Evolutionary conservation across 2,797 vertebrate species (phyloP), one percentile per base, ranked within the genome.

Genomic region (Rousettus madagascariensis): DNA sequence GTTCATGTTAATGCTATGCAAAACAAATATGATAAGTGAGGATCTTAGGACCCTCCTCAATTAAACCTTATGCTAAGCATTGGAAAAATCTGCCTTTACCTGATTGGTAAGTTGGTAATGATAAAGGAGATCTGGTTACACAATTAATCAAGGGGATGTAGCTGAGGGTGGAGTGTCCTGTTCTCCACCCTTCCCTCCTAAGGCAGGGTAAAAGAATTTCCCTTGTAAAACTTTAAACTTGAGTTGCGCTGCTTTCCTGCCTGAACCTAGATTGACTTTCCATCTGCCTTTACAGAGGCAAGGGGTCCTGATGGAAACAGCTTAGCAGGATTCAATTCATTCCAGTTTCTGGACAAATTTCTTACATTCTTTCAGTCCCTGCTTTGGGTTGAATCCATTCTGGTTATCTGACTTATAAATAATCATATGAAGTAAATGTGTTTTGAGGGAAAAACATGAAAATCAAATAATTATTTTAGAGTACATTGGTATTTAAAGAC

Each of bases 121-220:
- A 90, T 88, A 53, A 80, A 84, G 30, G 61, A 85, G 84, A 84
- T 79, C 82, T 95, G 75, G 74, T 89, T 95, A 88, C 53, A 78
- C 93, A 80, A 92, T 96, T 92, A 96, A 96, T 91, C 53, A 90
- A 94, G 51, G 63, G 84, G 89, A 96, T 91, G 38, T 85, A n/a
- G 46, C 77, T 41, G 15, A 75, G 95, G 95, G 94, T 94, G 86
- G 91, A 87, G 92, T 86, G 86, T 90, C 69, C 90, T 83, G 10
- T 92, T 49, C 74, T 68, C 86, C 94, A 91, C 94, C 95, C 78
- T 95, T 95, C 86, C 90, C 82, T 90, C 63, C 46, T 13, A 93
- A 86, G 86, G 33, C 69, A 86, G 30, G 30, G 86, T 57, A 30
- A n/a, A 83, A 92, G 82, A 83, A 72, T 93, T 90, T 94, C 63